Conservation (phyloP, 2,113 vertebrate species). For the Acanthisitta chloris region DNA sequence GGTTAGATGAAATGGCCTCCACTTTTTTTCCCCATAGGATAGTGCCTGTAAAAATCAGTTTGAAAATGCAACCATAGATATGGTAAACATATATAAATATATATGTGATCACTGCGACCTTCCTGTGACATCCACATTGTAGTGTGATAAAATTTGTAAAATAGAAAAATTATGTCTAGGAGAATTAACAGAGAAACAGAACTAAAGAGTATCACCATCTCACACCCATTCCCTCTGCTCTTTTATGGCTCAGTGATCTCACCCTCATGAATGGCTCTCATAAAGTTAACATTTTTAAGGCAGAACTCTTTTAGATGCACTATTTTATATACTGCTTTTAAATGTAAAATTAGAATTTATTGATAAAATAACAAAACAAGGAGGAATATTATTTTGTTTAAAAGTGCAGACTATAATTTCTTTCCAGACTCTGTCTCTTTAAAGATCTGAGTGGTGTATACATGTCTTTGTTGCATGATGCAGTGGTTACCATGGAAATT, state of each 20-base stretch:
- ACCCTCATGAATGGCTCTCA: background rate
- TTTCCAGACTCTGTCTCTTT: constrained; percentile 2
- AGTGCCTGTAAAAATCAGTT: background rate
- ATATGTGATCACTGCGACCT: background rate
- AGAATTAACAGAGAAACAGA: background rate
- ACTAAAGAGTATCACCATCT: background rate
- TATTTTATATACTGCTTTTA: background rate
- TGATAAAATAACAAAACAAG: background rate
- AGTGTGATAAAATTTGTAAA: background rate
- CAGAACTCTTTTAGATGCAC: background rate
- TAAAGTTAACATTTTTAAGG: background rate
- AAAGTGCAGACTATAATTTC: background rate
- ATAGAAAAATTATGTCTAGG: background rate
- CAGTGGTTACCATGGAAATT: constrained; percentile 59
- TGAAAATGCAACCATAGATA: background rate
- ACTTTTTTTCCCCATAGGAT: background rate
- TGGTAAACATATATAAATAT: background rate
- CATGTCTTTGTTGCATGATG: background rate
- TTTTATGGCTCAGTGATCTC: background rate
- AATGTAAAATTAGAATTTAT: background rate
- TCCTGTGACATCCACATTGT: background rate
- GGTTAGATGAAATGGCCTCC: background rate
- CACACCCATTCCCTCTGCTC: background rate
- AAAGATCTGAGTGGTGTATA: background rate
- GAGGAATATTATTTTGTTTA: background rate